phyloP scores from a whole-genome alignment of 2,888 invertebrate species.

The Eutolmus rufibarbis region DNA sequence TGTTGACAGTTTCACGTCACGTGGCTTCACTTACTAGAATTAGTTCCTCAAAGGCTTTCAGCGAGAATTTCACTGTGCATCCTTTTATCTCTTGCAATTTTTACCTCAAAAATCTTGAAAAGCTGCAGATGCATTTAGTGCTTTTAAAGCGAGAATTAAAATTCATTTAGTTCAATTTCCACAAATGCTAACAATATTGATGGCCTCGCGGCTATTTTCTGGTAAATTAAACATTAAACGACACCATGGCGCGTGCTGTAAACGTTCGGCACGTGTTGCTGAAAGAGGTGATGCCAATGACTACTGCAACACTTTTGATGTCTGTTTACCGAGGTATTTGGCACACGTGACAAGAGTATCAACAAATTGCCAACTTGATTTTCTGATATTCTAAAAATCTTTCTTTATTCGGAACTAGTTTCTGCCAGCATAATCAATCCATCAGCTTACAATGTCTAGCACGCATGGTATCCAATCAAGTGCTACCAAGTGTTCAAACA shows the following conservation, averaged over 20 bases:
- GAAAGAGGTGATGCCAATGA: constrained; percentile 29
- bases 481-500: constrained; percentile 23
- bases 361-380: constrained; percentile 49
- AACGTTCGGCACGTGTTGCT: constrained; percentile 44
- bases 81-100: not conserved
- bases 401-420: not conserved
- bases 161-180: constrained; percentile 31
- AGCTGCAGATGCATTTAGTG: not conserved
- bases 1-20: constrained; percentile 50
- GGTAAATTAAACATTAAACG: constrained; percentile 54
- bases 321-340: constrained; percentile 43
- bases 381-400: not conserved
- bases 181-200: constrained; percentile 51
- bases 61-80: not conserved
- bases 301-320: constrained; percentile 38
- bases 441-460: not conserved
- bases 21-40: constrained; percentile 47
- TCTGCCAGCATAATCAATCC: not conserved
- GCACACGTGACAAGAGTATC: constrained; percentile 48
- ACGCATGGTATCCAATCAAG: constrained; percentile 24
- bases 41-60: not conserved
- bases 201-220: constrained; percentile 55
- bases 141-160: not conserved
- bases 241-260: constrained; percentile 47
- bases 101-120: not conserved